Evolutionary conservation across 2,888 invertebrate genomes (phyloP).

Genomic region (Monochamus alternatus): DNA sequence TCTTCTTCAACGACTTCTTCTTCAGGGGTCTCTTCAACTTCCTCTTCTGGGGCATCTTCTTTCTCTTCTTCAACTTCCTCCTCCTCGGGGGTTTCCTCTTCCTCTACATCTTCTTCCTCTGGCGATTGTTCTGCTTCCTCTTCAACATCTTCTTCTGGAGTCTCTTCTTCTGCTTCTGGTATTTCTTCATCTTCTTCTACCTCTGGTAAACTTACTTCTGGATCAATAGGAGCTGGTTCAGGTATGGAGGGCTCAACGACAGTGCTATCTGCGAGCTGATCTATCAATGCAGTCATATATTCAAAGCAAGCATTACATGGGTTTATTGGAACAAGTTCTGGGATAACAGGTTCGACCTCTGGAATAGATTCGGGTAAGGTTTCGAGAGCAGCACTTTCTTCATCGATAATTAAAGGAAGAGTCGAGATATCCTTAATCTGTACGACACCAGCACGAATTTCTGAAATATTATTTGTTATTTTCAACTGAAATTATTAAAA

Average conservation of each 20-base stretch:
- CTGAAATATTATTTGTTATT: neutral
- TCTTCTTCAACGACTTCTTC: neutral
- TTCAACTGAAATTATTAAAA: neutral
- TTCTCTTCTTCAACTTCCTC: neutral
- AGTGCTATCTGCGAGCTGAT: neutral
- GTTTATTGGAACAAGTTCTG: neutral
- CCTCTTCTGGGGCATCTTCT: neutral
- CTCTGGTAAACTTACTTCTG: neutral
- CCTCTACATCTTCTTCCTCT: constrained; percentile 2
- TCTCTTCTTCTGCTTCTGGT: neutral
- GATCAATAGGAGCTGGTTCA: neutral
- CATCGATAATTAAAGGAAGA: neutral
- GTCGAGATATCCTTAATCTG: neutral
- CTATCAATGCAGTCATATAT: neutral
- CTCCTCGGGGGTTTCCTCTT: neutral
- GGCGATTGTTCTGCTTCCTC: too few species aligned
- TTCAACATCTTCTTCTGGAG: too few species aligned
- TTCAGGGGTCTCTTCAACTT: neutral
- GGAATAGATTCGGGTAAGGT: neutral
- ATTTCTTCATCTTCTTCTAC: neutral
- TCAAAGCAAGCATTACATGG: neutral
- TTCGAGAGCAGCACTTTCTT: neutral
- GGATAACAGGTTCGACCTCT: neutral
- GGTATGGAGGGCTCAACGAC: neutral
- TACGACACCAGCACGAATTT: neutral